Evolutionary conservation across 2,797 vertebrate species (phyloP).

Genomic region (Liasis olivaceus): DNA sequence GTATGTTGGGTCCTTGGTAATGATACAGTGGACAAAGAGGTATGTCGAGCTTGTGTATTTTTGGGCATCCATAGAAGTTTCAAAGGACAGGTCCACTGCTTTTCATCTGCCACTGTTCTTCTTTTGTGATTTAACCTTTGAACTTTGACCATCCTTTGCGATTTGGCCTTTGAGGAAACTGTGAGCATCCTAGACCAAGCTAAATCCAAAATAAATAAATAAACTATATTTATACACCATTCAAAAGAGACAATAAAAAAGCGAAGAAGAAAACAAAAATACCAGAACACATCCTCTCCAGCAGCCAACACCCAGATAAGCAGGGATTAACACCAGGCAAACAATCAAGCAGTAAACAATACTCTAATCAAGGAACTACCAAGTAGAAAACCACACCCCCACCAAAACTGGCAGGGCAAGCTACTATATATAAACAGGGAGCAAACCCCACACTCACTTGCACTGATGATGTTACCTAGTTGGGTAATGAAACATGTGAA

Average conservation of each 20-base stretch:
- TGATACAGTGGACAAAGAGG: background rate
- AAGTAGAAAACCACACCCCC: background rate
- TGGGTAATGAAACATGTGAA: background rate
- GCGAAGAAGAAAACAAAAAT: background rate
- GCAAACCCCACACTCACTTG: background rate
- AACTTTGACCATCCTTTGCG: background rate
- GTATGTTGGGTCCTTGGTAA: background rate
- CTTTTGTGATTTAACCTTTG: background rate
- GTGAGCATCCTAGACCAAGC: background rate
- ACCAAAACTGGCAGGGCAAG: background rate
- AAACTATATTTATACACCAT: background rate
- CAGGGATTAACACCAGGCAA: background rate
- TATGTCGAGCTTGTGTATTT: background rate
- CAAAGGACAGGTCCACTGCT: background rate
- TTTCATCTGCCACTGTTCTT: background rate
- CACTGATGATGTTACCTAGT: background rate
- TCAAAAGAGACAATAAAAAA: background rate
- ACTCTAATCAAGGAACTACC: background rate
- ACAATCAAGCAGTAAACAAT: background rate
- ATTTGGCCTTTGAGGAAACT: background rate
- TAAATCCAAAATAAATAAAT: background rate
- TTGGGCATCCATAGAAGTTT: background rate
- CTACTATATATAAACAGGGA: background rate
- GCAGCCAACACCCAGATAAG: background rate
- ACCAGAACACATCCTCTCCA: background rate